Percentiles rank a stretch among this genome's conserved stretches.
Conservation (phyloP, 53 echinoderm and acorn worm species). For the Zoroaster sp. region DNA sequence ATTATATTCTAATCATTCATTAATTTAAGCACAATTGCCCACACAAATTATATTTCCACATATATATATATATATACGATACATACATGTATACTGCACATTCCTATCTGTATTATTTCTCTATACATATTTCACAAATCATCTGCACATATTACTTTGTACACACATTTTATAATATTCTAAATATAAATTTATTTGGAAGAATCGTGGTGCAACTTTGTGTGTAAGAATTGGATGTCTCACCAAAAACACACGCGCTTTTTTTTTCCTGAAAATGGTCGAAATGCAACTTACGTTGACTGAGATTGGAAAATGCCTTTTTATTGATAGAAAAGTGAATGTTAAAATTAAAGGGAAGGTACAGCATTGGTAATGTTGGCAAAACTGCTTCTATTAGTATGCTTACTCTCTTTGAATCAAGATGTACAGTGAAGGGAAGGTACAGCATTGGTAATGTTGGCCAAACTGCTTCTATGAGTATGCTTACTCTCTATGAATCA, state of each 20-base stretch:
- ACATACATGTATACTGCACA: neutral
- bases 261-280: neutral
- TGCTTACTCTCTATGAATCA: too few species aligned
- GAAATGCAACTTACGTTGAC: neutral
- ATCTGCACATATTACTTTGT: neutral
- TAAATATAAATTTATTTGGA: neutral
- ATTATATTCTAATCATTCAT: neutral
- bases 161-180: neutral
- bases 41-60: neutral
- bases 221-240: too few species aligned
- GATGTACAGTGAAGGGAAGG: too few species aligned
- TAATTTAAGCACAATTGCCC: neutral
- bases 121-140: neutral
- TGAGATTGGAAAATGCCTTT: too few species aligned
- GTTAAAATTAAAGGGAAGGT: too few species aligned
- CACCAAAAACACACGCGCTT: too few species aligned
- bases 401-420: too few species aligned
- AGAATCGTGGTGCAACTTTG: neutral
- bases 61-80: conserved; percentile 19
- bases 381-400: too few species aligned
- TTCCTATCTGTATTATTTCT: neutral
- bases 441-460: too few species aligned
- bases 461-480: too few species aligned
- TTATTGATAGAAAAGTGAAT: too few species aligned
- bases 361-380: too few species aligned